phyloP scores from a whole-genome alignment of 2,888 invertebrate species.

The Strigamia maritima region DNA sequence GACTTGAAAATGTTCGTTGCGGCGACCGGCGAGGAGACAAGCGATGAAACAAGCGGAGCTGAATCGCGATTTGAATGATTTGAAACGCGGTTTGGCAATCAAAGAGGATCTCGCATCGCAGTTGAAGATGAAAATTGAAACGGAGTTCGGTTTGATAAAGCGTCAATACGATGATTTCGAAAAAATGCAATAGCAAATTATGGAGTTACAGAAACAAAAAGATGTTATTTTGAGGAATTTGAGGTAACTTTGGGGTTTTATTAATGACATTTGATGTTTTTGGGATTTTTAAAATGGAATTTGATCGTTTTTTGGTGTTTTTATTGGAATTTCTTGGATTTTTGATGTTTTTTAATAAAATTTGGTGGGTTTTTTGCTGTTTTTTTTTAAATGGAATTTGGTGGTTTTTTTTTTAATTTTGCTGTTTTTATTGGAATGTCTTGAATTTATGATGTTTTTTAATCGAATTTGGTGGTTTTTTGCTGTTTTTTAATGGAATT shows the following conservation, averaged over 20 bases:
- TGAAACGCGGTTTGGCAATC: slow-evolving; percentile 65
- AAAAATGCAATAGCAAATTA: slow-evolving; percentile 8
- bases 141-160: slow-evolving; percentile 54
- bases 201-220: not conserved
- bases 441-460: too few species aligned
- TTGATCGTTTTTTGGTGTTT: too few species aligned
- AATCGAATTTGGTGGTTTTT: too few species aligned
- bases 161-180: slow-evolving; percentile 55
- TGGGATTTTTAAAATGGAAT: too few species aligned
- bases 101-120: slow-evolving; percentile 62
- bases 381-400: too few species aligned
- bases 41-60: slow-evolving; percentile 65
- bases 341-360: too few species aligned
- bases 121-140: slow-evolving; percentile 61
- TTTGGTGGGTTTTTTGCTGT: too few species aligned
- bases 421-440: too few species aligned
- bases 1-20: not conserved
- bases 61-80: slow-evolving; percentile 57
- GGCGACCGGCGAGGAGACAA: slow-evolving; percentile 49
- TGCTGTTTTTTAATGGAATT: too few species aligned
- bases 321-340: too few species aligned
- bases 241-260: not conserved
- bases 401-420: too few species aligned
- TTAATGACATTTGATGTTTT: too few species aligned
- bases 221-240: not conserved